phyloP scores from a whole-genome alignment of 2,888 invertebrate species.

The Hemaris fuciformis region DNA sequence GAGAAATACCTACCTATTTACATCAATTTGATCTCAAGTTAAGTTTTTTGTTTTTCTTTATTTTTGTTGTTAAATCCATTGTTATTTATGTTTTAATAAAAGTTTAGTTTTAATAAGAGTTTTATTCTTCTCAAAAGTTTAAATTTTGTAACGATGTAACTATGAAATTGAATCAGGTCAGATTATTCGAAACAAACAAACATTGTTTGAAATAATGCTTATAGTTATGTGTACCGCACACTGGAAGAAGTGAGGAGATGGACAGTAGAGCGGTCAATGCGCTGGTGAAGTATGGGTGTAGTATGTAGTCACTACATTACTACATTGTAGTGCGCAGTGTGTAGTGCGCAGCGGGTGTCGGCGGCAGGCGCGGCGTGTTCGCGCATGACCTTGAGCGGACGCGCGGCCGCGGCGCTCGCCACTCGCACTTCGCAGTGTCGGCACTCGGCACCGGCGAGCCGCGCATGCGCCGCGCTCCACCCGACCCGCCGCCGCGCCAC shows the following conservation, averaged over 20 bases:
- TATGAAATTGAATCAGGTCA: too few species aligned
- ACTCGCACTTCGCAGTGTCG: too few species aligned
- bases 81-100: neutral
- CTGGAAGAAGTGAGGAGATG: too few species aligned
- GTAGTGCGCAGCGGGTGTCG: neutral
- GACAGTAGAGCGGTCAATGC: neutral
- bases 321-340: too few species aligned
- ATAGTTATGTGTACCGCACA: too few species aligned
- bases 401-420: neutral
- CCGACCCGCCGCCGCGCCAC: constrained; percentile 23
- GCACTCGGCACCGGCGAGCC: constrained; percentile 62
- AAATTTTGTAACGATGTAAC: too few species aligned
- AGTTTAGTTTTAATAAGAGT: neutral
- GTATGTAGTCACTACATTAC: too few species aligned
- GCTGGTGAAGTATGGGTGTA: neutral
- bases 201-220: too few species aligned
- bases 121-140: too few species aligned
- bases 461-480: constrained; percentile 45
- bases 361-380: constrained; percentile 22
- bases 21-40: neutral
- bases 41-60: neutral
- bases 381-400: constrained; percentile 61
- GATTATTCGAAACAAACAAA: too few species aligned
- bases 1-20: neutral
- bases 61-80: neutral